These are phyloP conservation scores for Thamnophis elegans DNA, from an alignment of 2,797 vertebrate genomes.

Conservation along the genomic window DNA sequence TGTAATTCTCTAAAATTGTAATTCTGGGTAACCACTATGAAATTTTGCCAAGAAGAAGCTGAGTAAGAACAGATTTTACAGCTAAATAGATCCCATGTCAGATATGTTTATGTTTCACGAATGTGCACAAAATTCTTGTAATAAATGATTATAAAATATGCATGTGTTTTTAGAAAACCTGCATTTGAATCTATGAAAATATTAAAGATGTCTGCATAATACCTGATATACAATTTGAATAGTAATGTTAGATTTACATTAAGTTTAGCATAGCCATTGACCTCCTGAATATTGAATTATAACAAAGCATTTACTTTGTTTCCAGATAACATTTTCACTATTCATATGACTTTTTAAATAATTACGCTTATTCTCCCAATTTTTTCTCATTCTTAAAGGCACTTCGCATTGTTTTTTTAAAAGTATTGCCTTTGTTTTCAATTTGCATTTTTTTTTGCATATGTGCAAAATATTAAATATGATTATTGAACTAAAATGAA, in stretches of 20 bases:
- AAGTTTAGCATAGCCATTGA: not conserved
- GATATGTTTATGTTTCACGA: not conserved
- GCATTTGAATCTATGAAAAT: not conserved
- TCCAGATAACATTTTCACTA: not conserved
- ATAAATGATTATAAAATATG: not conserved
- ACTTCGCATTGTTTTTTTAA: not conserved
- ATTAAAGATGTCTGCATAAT: not conserved
- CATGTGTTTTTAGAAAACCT: not conserved
- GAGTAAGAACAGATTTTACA: not conserved
- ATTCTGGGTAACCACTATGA: not conserved
- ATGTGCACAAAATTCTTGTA: not conserved
- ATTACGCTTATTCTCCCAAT: not conserved
- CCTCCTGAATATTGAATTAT: not conserved
- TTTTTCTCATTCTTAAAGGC: not conserved
- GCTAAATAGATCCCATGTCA: not conserved
- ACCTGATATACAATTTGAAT: not conserved
- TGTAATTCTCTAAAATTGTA: not conserved
- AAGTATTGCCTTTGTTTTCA: not conserved
- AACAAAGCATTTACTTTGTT: not conserved
- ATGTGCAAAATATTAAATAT: slow-evolving; percentile 1
- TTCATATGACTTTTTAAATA: not conserved
- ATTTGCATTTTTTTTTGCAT: not conserved
- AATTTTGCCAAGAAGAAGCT: not conserved
- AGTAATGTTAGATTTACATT: not conserved
- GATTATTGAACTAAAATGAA: rapidly evolving